Conservation (phyloP, 2,888 invertebrate species). For the Macaria liturata region DNA sequence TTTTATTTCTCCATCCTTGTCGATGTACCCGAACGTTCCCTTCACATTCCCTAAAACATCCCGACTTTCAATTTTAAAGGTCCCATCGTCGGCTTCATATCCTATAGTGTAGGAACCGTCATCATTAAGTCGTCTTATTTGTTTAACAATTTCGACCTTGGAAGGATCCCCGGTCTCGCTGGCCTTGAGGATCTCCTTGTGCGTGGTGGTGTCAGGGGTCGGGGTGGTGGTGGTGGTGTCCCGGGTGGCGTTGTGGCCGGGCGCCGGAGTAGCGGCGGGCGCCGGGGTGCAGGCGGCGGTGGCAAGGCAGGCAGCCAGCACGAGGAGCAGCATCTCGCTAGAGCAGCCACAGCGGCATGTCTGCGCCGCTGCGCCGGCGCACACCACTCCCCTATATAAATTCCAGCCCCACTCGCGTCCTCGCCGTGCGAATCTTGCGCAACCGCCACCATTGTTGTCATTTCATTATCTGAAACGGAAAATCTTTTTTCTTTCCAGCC, state of each 20-base stretch:
- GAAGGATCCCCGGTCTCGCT: slow-evolving; percentile 87
- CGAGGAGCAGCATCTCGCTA: slow-evolving; percentile 71
- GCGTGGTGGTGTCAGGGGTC: slow-evolving; percentile 61
- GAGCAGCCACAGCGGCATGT: slow-evolving; percentile 69
- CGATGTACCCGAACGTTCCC: slow-evolving; percentile 92
- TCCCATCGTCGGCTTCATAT: slow-evolving; percentile 93
- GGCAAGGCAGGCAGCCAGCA: slow-evolving; percentile 63
- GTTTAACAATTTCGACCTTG: slow-evolving; percentile 91
- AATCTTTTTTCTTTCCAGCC: slow-evolving; percentile 78
- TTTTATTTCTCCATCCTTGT: slow-evolving; percentile 90
- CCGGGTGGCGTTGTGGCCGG: slow-evolving; percentile 49
- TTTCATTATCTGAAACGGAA: slow-evolving; percentile 82
- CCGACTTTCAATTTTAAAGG: slow-evolving; percentile 92
- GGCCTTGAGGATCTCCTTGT: slow-evolving; percentile 82
- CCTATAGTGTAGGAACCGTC: slow-evolving; percentile 94
- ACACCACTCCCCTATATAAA: slow-evolving; percentile 74
- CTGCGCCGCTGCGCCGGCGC: slow-evolving; percentile 71
- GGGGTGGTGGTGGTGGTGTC: slow-evolving; percentile 58
- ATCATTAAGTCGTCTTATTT: slow-evolving; percentile 90
- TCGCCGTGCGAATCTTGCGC: slow-evolving; percentile 76
- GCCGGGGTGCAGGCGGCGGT: slow-evolving; percentile 47
- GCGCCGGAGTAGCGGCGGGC: slow-evolving; percentile 49
- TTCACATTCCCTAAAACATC: slow-evolving; percentile 91
- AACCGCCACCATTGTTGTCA: slow-evolving; percentile 78
- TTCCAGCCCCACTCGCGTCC: slow-evolving; percentile 75